Evolutionary conservation across 2,888 invertebrate genomes (phyloP), one percentile per base, ranked within the genome.

Genomic region (Oscheius onirici): DNA sequence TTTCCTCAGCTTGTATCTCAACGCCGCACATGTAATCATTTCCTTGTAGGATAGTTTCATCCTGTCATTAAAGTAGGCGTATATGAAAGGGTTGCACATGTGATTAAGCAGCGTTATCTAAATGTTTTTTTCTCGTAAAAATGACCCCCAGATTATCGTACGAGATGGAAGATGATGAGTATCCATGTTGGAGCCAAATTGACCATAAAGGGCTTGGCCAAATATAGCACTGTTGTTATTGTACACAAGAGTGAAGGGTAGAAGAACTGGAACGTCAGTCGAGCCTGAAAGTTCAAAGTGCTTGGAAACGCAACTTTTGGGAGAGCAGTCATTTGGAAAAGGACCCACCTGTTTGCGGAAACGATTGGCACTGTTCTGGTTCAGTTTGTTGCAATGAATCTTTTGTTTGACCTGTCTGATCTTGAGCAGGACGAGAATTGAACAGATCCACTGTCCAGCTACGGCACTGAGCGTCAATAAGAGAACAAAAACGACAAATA

Each of bases 221-320:
- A 81, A 65, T 83, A 83, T 0, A 85, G 71, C 51, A 82, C 71
- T 1, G 85, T 84, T 24, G 85, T 82, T 20, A 85, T 77, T 3
- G 85, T 84, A 69, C 85, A 85, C 17, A 85, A 69, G 40, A 85
- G 75, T 43, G 83, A 83, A n/a, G 85, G 85, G 60, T 85, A 85
- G 76, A 85, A 85, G 73, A 85, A 85, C 77, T 85, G 85, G 61
- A 84, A 85, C 11, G 84, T 85, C 5, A 84, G 74, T 10, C 84
- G 80, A 13, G 85, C 85, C 83, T 84, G 49, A 49, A 82, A 68
- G 17, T 26, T 44, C 44, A 44, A 6, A 20, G 54, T 24, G 20
- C 22, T 46, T 63, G 24, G 28, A 58, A 17, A 24, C 11, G 5
- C 24, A 13, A 52, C 17, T 15, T 11, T 22, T 3, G 3, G 3